These are phyloP conservation scores for Pollenia labialis DNA, from an alignment of 2,888 invertebrate species.

Conservation along the genomic window DNA sequence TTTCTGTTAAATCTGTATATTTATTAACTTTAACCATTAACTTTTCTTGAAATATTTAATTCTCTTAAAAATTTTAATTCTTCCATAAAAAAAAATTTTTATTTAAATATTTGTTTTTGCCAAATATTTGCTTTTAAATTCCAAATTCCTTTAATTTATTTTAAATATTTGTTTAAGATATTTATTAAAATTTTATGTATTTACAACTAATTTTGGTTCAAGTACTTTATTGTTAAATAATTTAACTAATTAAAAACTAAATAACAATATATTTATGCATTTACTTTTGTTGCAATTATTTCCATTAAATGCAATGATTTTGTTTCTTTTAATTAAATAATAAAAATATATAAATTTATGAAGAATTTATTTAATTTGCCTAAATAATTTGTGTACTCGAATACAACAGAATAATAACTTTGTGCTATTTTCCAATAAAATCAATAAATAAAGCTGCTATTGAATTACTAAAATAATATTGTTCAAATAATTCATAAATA, in stretches of 20 bases:
- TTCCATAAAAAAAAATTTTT: too few relatives aligned
- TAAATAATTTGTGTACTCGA: not conserved
- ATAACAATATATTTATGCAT: not conserved
- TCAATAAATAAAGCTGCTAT: not conserved
- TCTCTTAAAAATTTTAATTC: too few relatives aligned
- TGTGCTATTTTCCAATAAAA: not conserved
- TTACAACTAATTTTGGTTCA: not conserved
- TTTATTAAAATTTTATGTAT: not conserved
- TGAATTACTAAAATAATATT: constrained; percentile 3
- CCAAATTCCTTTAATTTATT: not conserved
- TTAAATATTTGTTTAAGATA: not conserved
- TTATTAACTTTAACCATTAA: too few relatives aligned
- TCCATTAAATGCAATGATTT: not conserved
- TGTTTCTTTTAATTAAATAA: constrained; percentile 1
- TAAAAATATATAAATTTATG: not conserved
- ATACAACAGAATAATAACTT: not conserved
- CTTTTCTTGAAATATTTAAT: too few relatives aligned
- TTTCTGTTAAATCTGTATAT: too few relatives aligned
- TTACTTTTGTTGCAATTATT: not conserved
- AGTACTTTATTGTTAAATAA: not conserved
- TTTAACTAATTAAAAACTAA: constrained; percentile 31
- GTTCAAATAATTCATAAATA: not conserved
- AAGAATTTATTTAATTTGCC: not conserved
- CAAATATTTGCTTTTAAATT: too few relatives aligned
- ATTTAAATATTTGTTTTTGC: too few relatives aligned